These are phyloP conservation scores for Galerucella nymphaeae DNA, from an alignment of 2,888 invertebrate genomes.

Conservation along the genomic window DNA sequence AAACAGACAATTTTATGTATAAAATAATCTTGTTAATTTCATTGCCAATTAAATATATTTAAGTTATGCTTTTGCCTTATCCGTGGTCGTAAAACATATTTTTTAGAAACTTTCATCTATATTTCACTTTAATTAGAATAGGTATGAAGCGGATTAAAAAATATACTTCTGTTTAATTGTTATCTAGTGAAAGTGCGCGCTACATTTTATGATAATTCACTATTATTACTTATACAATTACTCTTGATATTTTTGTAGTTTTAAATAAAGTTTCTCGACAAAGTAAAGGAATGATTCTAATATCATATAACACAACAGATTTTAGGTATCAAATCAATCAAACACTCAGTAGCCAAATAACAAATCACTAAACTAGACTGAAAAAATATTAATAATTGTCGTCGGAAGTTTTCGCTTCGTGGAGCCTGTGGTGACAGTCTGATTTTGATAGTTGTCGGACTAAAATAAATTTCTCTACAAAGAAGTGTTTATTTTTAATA, in stretches of 20 bases:
- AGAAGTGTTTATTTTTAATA: too few species aligned
- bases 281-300: background rate
- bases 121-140: background rate
- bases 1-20: too few species aligned
- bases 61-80: background rate
- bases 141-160: background rate
- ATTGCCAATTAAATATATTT: background rate
- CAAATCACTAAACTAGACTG: too few species aligned
- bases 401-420: too few species aligned
- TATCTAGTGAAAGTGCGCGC: background rate
- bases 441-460: too few species aligned
- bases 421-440: too few species aligned
- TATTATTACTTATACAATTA: background rate
- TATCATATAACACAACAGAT: background rate
- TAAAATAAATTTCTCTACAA: too few species aligned
- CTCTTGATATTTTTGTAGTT: background rate
- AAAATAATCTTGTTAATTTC: too few species aligned
- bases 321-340: too few species aligned
- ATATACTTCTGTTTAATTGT: background rate
- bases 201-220: background rate
- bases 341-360: too few species aligned
- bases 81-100: background rate
- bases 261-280: background rate
- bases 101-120: slow-evolving; percentile 1
- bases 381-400: too few species aligned